These are phyloP conservation scores for Chelon auratus DNA, from an alignment of 2,797 vertebrate genomes.

Conservation along the genomic window DNA sequence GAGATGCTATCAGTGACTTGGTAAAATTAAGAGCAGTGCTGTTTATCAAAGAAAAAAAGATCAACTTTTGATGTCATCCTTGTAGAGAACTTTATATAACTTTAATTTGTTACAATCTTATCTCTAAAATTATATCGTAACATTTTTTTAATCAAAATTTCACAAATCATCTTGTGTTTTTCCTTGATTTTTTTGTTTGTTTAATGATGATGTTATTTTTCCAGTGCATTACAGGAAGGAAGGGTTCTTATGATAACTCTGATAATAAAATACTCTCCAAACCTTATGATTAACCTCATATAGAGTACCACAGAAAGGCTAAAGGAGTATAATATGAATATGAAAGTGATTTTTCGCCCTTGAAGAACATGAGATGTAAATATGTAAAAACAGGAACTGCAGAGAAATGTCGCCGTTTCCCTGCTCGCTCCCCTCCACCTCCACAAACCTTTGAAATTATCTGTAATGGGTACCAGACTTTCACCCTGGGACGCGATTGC, in stretches of 20 bases:
- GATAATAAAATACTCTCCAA: conserved; percentile 25
- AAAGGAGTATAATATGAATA: conserved; percentile 20
- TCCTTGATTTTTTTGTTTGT: too few species aligned
- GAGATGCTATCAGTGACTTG: background rate
- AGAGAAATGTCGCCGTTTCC: conserved; percentile 31
- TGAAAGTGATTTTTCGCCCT: conserved; percentile 38
- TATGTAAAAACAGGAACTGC: conserved; percentile 42
- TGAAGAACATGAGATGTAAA: conserved; percentile 45
- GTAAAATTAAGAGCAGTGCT: background rate
- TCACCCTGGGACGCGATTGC: conserved; percentile 68
- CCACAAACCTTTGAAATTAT: conserved; percentile 66
- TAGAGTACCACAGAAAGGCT: background rate
- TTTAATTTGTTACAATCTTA: too few species aligned
- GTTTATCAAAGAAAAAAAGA: background rate
- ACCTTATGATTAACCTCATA: conserved; percentile 15
- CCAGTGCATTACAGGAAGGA: background rate
- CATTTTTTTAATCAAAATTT: background rate
- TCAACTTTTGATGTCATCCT: background rate
- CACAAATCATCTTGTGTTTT: too few species aligned
- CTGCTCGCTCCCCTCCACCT: conserved; percentile 41
- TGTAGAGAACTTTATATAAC: background rate
- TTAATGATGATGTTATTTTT: background rate
- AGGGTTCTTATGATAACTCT: conserved; percentile 9
- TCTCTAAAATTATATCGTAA: background rate
- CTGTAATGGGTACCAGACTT: conserved; percentile 82